Percentiles rank a stretch among this genome's conserved stretches.
These are phyloP conservation scores for Patella pellucida DNA, from an alignment of 2,888 invertebrate genomes.

Conservation along the genomic window DNA sequence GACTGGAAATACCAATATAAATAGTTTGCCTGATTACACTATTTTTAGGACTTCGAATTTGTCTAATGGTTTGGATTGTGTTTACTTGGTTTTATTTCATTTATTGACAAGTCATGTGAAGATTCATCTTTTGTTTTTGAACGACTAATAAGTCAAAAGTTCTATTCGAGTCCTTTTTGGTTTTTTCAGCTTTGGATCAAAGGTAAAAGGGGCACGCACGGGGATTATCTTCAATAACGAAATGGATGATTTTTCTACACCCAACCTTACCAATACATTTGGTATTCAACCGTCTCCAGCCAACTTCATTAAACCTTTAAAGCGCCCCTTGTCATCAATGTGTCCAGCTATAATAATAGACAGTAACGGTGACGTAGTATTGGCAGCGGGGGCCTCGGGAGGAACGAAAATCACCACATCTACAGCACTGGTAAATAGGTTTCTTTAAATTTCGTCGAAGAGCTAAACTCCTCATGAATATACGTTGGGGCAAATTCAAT, in stretches of 20 bases:
- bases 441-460: background rate
- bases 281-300: constrained; percentile 79
- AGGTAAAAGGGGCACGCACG: constrained; percentile 68
- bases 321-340: constrained; percentile 92
- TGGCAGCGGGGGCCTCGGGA: constrained; percentile 88
- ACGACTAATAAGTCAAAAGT: background rate
- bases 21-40: no score
- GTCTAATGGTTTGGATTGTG: no score
- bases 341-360: constrained; percentile 82
- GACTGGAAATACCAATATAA: no score
- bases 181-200: constrained; percentile 83
- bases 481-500: no score
- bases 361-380: constrained; percentile 77
- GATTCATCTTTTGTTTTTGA: no score
- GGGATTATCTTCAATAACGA: constrained; percentile 93
- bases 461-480: background rate
- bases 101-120: no score
- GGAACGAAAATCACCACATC: constrained; percentile 91
- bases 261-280: constrained; percentile 70
- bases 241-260: constrained; percentile 92
- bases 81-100: no score
- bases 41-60: no score
- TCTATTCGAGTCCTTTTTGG: background rate
- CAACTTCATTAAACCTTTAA: constrained; percentile 86
- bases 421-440: constrained; percentile 71